Percentiles rank a stretch among this genome's conserved stretches.
Evolutionary conservation across 92 coral and sea anemone species (phyloP).

Genomic region (Meandrina meandrites): DNA sequence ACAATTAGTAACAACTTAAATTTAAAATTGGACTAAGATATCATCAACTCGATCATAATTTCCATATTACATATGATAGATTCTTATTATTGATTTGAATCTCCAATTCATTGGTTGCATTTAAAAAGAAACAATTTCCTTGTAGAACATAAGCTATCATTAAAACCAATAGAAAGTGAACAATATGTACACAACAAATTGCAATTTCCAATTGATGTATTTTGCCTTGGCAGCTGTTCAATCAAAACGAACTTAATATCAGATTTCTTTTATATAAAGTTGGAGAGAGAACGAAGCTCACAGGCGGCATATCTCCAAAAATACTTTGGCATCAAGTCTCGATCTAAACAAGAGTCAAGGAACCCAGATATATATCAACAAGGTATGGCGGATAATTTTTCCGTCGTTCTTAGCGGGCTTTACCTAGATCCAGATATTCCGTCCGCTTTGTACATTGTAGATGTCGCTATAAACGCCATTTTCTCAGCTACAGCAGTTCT

Average conservation of each 20-base stretch:
- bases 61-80: not conserved
- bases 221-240: not conserved
- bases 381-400: not conserved
- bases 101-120: not conserved
- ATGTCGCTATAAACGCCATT: conserved; percentile 7
- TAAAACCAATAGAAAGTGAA: not conserved
- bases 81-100: not conserved
- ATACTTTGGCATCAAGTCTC: not conserved
- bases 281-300: not conserved
- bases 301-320: not conserved
- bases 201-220: not conserved
- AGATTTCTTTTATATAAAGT: not conserved
- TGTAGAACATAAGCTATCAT: not conserved
- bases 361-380: not conserved
- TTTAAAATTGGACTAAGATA: no score
- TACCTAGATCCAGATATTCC: conserved; percentile 18
- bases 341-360: not conserved
- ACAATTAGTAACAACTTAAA: no score
- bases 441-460: conserved; percentile 6
- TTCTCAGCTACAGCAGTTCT: conserved; percentile 8
- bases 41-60: no score
- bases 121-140: not conserved
- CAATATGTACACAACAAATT: not conserved
- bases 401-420: not conserved
- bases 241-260: not conserved